A percentile compares a stretch with the other conserved stretches of the same genome.
Evolutionary conservation across 1,140 invertebrate species (phyloP).

Genomic region (Aphelenchoides besseyi): DNA sequence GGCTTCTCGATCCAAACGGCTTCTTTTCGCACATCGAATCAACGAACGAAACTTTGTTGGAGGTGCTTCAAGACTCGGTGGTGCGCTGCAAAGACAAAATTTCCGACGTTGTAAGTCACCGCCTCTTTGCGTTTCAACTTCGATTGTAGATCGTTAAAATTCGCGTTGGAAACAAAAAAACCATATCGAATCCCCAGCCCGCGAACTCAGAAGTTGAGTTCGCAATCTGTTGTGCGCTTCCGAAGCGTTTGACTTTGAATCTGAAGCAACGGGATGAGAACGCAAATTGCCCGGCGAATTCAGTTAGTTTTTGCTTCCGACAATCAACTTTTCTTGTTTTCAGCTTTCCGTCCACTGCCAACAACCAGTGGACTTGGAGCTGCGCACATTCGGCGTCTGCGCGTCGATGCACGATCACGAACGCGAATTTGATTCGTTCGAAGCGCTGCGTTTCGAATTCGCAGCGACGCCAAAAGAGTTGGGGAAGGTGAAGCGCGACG

Average conservation of each 20-base stretch:
- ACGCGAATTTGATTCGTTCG: constrained; percentile 30
- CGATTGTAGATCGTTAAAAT: constrained; percentile 6
- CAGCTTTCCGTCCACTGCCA: constrained; percentile 34
- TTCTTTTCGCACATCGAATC: constrained; percentile 51
- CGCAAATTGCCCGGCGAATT: constrained; percentile 23
- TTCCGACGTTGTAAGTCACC: constrained; percentile 4
- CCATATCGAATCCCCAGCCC: constrained; percentile 37
- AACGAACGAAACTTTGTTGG: too few relatives aligned
- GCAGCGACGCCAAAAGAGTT: constrained; percentile 8
- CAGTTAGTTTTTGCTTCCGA: constrained; percentile 22
- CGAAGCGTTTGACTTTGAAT: constrained; percentile 26
- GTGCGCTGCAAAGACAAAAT: constrained; percentile 20
- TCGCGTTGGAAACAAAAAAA: constrained; percentile 36
- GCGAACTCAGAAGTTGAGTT: constrained; percentile 16
- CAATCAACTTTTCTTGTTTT: background rate
- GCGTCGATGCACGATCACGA: background rate
- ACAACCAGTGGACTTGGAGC: constrained; percentile 19
- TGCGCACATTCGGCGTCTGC: constrained; percentile 31
- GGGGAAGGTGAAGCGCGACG: constrained; percentile 21
- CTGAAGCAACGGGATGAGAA: background rate
- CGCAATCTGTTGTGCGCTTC: constrained; percentile 34
- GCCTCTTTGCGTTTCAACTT: constrained; percentile 11
- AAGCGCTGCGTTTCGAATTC: constrained; percentile 28
- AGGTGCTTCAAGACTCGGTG: too few relatives aligned
- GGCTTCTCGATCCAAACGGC: constrained; percentile 67